Evolutionary conservation across 2,113 vertebrate species (phyloP).

Genomic region (Chinchilla lanigera): DNA sequence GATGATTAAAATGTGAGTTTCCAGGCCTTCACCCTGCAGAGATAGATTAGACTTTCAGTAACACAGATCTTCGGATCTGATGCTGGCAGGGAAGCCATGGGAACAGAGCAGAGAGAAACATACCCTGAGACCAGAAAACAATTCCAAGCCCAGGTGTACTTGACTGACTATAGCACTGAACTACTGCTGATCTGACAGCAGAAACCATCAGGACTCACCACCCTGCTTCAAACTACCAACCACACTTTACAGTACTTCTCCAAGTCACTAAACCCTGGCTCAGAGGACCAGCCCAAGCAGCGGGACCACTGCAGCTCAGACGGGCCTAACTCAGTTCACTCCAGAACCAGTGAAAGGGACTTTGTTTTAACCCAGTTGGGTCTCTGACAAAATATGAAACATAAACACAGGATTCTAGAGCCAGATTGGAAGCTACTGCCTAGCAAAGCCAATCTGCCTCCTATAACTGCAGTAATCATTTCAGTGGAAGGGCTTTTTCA

Average conservation of each 20-base stretch:
- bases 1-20: background rate
- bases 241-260: background rate
- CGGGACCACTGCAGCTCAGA: background rate
- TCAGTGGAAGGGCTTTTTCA: background rate
- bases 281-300: background rate
- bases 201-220: background rate
- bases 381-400: background rate
- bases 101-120: background rate
- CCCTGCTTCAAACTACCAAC: background rate
- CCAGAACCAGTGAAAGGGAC: background rate
- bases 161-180: background rate
- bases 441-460: background rate
- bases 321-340: background rate
- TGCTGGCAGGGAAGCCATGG: background rate
- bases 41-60: background rate
- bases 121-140: background rate
- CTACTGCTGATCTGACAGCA: background rate
- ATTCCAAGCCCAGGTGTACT: conserved; percentile 4
- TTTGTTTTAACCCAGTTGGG: background rate
- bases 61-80: background rate
- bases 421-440: background rate
- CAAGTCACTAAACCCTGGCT: background rate
- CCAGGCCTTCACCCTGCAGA: background rate
- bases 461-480: background rate
- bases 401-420: background rate